Evolutionary conservation across 2,888 invertebrate genomes (phyloP), one percentile per base, ranked within the genome.

Genomic region (Fissipunctia ypsillon): DNA sequence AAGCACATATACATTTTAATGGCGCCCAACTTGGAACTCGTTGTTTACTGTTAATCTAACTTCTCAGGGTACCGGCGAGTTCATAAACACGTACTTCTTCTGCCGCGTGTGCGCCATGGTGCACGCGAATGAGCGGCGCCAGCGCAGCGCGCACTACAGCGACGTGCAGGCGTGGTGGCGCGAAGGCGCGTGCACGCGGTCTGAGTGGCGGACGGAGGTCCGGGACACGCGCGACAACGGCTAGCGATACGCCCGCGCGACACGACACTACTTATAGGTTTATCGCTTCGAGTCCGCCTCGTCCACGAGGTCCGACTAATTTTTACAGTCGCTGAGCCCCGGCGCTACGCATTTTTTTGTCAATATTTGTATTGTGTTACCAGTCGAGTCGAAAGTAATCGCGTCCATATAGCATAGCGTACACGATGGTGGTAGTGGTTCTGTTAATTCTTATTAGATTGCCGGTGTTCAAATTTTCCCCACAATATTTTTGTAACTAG

Each of bases 161-260:
- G 98, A 99, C 93, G 97, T 99, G 78, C 99, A 99, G 93, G 97
- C 98, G 81, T 99, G 99, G 99, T 99, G 99, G 99, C 97, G 99
- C 81, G 79, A 94, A 70, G 91, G 89, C 48, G 97, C 98, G 22
- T 99, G 99, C 94, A 98, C 98, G 65, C 97, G 97, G 68, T 81
- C 85, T 31, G 93, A 92, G 68, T 96, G 96, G 95, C 94, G 95
- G 71, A 83, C 90, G 63, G 78, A 87, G 41, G 78, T 80, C 28
- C 79, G 74, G 22, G 87, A 89, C 35, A 74, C 88, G 50, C 81
- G 79, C 9, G 92, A 92, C 77, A 88, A 88, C 77, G 88, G 87
- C 63, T 89, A 89, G 81, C 73, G 41, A 38, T 2, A 50, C 45
- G n/a, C 19, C 6, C 41, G 54, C 54, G 50, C 69, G 84, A 85